A percentile compares a stretch with the other conserved stretches of the same genome.
phyloP scores from a whole-genome alignment of 2,113 vertebrate genomes.

The Sinocyclocheilus rhinocerous region DNA sequence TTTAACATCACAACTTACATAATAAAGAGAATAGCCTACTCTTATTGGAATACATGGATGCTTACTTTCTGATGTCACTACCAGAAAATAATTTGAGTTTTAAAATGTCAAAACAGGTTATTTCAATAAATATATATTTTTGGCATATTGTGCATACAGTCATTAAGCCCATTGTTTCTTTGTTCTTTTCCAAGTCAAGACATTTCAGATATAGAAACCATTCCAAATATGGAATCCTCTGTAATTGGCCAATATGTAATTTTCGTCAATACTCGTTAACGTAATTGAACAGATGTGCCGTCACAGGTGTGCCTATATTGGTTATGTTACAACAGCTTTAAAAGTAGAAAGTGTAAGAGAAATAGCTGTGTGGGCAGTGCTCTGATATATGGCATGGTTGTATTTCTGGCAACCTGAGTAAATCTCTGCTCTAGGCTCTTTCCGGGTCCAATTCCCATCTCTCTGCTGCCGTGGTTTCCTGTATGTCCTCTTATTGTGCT shows the following conservation, averaged over 20 bases:
- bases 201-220: neutral
- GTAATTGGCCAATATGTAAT: neutral
- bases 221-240: neutral
- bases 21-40: neutral
- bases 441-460: neutral
- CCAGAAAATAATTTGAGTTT: no score
- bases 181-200: neutral
- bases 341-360: neutral
- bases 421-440: neutral
- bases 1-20: neutral
- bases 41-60: neutral
- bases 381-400: neutral
- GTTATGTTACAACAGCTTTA: neutral
- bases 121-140: neutral
- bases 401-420: neutral
- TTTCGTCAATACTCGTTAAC: no score
- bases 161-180: neutral
- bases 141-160: neutral
- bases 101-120: neutral
- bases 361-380: neutral
- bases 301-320: neutral
- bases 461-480: neutral
- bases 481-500: neutral
- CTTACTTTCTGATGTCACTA: no score
- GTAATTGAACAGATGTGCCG: neutral